Evolutionary conservation across 2,113 vertebrate species (phyloP).

Genomic region (Macaca mulatta): DNA sequence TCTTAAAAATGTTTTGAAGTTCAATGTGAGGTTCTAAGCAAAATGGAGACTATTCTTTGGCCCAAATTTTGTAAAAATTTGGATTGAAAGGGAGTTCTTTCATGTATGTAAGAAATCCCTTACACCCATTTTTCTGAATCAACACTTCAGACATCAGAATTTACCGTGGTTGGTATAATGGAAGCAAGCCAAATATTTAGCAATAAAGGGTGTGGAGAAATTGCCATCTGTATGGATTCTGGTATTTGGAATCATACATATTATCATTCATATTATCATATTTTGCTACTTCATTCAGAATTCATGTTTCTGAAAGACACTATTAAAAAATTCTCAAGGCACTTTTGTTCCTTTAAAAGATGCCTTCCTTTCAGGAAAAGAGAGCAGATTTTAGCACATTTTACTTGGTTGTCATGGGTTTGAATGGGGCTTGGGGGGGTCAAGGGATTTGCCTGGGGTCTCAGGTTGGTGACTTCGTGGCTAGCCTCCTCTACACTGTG

Average conservation of each 20-base stretch:
- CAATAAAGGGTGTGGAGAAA: neutral
- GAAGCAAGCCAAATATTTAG: neutral
- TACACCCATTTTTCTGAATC: neutral
- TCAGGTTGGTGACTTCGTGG: neutral
- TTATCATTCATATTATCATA: neutral
- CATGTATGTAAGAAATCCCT: neutral
- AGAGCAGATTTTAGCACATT: neutral
- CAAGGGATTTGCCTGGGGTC: conserved; percentile 45
- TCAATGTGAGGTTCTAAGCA: neutral
- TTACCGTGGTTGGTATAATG: neutral
- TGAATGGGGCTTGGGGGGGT: neutral
- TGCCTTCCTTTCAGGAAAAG: conserved; percentile 50
- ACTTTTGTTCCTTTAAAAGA: neutral
- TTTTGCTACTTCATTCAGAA: conserved; percentile 44
- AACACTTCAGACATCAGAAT: conserved; percentile 22
- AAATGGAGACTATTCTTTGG: neutral
- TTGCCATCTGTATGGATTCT: neutral
- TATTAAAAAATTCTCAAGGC: neutral
- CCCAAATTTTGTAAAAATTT: neutral
- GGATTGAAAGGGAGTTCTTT: neutral
- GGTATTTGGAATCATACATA: neutral
- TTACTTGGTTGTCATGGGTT: conserved; percentile 55
- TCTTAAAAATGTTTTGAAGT: conserved; percentile 17
- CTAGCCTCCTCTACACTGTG: neutral
- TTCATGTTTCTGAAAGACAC: conserved; percentile 29